Base-by-base conservation (phyloP, 2,888 invertebrate genomes). In the Xestia sexstrigata region DNA sequence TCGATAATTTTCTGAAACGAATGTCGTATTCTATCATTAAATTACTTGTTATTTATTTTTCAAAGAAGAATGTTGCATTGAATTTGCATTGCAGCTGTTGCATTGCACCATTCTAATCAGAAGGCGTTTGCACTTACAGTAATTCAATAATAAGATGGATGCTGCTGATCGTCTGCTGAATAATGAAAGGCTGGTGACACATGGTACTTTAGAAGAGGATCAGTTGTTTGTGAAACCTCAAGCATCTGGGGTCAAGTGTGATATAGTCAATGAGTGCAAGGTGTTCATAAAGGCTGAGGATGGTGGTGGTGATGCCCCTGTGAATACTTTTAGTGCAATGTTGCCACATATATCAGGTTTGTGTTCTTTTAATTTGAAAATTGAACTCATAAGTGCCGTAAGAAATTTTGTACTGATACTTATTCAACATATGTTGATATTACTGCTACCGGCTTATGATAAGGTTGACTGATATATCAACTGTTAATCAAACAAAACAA, bases 201-300 rank as follows among this genome's bases (percentile, higher is more conserved):
- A 85, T 75, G 77, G 70, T 45, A 84, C 88, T 63, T 71, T 89
- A 70, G 92, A 92, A 35, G 93, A 93, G 77, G 93, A 93, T 78
- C 89, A 92, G 58, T 81, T 94, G 68, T 84, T 92, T 45, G 81
- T 89, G 30, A 92, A 92, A 76, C 84, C 91, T 8, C 93, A 93
- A 70, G 85, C 92, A 58, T 75, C 92, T 49, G 92, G 91, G 78
- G 93, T 93, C 7, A 94, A 93, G 78, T 93, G 92, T 90, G 95
- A 96, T 83, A 92, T 96, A 87, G 92, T 95, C 15, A 96, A 96
- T 92, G 96, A 96, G 87, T 96, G 95, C 85, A 93, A 95, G 88
- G 94, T 94, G 90, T 95, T 96, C 78, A 87, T 96, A 52, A 95
- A 93, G 79, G 94, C 96, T 78, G 96, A 96, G 84, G 95, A 96